These are phyloP conservation scores for Maccullochella peelii DNA, from an alignment of 2,113 vertebrate species.

Conservation along the genomic window DNA sequence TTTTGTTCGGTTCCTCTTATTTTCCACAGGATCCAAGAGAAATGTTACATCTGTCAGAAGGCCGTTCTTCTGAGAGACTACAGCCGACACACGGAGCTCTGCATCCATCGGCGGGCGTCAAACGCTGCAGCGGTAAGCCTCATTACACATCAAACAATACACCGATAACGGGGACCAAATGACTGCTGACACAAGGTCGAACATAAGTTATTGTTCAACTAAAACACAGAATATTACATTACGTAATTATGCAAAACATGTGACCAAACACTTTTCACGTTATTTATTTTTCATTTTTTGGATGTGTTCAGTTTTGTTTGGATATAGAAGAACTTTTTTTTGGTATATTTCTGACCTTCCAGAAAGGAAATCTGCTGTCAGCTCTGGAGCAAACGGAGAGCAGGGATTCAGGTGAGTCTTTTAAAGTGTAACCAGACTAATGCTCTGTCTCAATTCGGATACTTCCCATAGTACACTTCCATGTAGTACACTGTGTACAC, in stretches of 20 bases:
- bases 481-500: no score
- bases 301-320: neutral
- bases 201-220: no score
- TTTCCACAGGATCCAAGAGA: conserved; percentile 81
- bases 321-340: neutral
- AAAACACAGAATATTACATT: no score
- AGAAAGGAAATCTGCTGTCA: conserved; percentile 77
- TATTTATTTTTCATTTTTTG: neutral
- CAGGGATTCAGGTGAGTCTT: conserved; percentile 63
- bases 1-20: neutral
- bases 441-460: no score
- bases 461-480: no score
- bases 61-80: conserved; percentile 86
- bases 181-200: neutral
- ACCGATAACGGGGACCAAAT: neutral
- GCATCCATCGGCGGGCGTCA: conserved; percentile 71
- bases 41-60: conserved; percentile 91
- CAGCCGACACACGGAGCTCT: conserved; percentile 87
- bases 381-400: conserved; percentile 79
- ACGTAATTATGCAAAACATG: neutral
- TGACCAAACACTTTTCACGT: neutral
- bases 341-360: conserved; percentile 1
- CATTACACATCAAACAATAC: neutral
- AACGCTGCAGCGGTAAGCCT: conserved; percentile 49
- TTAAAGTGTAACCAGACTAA: neutral